Conservation (phyloP, 2,888 invertebrate species). For the Ptilodon capucinus region DNA sequence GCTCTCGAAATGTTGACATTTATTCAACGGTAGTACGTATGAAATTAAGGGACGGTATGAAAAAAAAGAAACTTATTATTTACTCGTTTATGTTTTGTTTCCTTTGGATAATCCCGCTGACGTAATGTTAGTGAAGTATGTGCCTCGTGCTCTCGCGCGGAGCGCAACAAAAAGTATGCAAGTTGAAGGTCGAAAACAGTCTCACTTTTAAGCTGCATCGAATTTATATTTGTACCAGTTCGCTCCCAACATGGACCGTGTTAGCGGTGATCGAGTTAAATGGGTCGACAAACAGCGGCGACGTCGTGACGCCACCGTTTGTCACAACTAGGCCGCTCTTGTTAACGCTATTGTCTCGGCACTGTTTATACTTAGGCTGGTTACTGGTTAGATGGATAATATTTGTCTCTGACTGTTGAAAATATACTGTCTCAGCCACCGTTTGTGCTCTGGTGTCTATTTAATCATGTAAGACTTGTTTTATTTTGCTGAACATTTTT, state of each 20-base stretch:
- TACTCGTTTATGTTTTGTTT: conserved; percentile 13
- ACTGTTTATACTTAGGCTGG: conserved; percentile 51
- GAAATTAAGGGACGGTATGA: conserved; percentile 21
- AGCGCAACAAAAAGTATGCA: neutral
- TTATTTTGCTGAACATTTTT: neutral
- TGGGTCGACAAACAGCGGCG: conserved; percentile 59
- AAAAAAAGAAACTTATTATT: conserved; percentile 15
- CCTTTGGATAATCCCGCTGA: conserved; percentile 9
- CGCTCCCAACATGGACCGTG: neutral
- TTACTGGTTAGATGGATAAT: conserved; percentile 26
- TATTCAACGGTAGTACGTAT: conserved; percentile 22
- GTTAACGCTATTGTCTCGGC: conserved; percentile 69
- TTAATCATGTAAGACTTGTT: neutral
- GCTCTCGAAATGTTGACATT: conserved; percentile 21
- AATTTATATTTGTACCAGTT: conserved; percentile 5
- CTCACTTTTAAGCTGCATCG: conserved; percentile 9
- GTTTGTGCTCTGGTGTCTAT: neutral
- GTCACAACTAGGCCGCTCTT: conserved; percentile 74
- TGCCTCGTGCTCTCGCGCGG: neutral
- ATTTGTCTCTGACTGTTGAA: conserved; percentile 6
- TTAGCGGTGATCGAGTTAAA: conserved; percentile 59
- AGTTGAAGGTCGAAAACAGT: neutral
- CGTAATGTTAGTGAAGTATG: neutral
- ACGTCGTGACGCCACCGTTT: conserved; percentile 62
- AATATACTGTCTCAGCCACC: neutral